Base-by-base conservation (phyloP, 2,113 vertebrate species). In the Pongo pygmaeus region DNA sequence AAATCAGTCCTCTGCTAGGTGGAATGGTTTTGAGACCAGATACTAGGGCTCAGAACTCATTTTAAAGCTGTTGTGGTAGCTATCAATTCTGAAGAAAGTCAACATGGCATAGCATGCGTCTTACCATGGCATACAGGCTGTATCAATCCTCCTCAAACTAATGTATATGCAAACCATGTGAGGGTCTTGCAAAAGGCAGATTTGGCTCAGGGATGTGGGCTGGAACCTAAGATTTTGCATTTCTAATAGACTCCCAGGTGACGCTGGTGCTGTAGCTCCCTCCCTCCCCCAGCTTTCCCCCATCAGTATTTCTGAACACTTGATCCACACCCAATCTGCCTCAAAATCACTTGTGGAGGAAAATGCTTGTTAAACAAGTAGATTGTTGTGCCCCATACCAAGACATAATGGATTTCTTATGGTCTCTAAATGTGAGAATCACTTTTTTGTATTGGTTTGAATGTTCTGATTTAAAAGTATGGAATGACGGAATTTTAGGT, bases 371-470 rank as follows among this genome's bases (percentile, higher is more conserved):
- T 78, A 72, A 93, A 67, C 64, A 95, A 93, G 35, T 83, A 78
- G 74, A 90, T 79, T 92, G 38, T 55, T 92, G 72, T 59, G 23
- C 14, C 43, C 23, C 18, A 43, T 52, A 43, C 83, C 95, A 97
- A 93, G 48, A 84, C n/a, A 38, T 74, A 74, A 93, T 83, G 40
- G 59, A 48, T 93, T 48, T 80, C 52, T 59, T 23, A 67, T 79
- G 74, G 20, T 95, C 57, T 67, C n/a, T 91, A 70, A 89, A 83
- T 8, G 67, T 94, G 59, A 93, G 43, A 93, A 72, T 91, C 22
- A 64, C 11, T 80, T 93, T 30, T 23, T 77, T 83, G 8, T 43
- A 8, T 64, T 43, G 48, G 13, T 32, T 67, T 89, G 8, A 95
- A 89, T 46, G 22, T 14, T 38, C 27, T 48, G 6, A 72, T 80